A percentile compares a stretch with the other conserved stretches of the same genome.
Evolutionary conservation across 1,140 invertebrate species (phyloP).

Genomic region (Nylanderia fulva): DNA sequence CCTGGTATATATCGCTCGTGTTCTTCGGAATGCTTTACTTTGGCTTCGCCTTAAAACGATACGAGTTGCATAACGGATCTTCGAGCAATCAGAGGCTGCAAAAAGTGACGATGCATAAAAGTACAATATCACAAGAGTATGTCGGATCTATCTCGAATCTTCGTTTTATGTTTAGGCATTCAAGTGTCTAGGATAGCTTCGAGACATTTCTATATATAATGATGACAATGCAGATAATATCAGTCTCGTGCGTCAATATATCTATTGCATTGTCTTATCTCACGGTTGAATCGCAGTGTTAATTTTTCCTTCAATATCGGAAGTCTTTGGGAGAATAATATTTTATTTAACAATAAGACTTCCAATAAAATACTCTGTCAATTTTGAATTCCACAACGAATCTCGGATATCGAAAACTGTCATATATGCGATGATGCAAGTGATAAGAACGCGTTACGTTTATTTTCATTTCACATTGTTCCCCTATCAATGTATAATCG

Average conservation of each 20-base stretch:
- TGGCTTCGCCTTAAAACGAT: constrained; percentile 16
- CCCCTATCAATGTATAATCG: neutral
- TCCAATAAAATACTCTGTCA: neutral
- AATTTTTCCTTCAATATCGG: neutral
- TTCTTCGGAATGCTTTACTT: constrained; percentile 1
- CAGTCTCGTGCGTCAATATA: neutral
- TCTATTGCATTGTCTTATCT: neutral
- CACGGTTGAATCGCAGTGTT: neutral
- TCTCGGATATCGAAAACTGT: constrained; percentile 13
- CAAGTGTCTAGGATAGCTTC: neutral
- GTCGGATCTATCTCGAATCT: neutral
- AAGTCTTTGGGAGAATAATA: neutral
- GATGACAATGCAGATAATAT: neutral
- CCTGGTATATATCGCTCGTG: constrained; percentile 1
- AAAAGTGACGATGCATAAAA: constrained; percentile 23
- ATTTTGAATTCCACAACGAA: neutral
- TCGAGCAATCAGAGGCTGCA: constrained; percentile 1
- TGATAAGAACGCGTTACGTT: constrained; percentile 17
- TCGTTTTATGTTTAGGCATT: neutral
- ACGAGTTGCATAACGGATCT: constrained; percentile 40
- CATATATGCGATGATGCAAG: neutral
- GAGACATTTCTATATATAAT: neutral
- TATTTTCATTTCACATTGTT: constrained; percentile 24
- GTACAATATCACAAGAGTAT: neutral
- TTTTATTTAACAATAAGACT: neutral